Base-by-base conservation (phyloP, 1,140 invertebrate genomes). In the Aphelenchoides besseyi region DNA sequence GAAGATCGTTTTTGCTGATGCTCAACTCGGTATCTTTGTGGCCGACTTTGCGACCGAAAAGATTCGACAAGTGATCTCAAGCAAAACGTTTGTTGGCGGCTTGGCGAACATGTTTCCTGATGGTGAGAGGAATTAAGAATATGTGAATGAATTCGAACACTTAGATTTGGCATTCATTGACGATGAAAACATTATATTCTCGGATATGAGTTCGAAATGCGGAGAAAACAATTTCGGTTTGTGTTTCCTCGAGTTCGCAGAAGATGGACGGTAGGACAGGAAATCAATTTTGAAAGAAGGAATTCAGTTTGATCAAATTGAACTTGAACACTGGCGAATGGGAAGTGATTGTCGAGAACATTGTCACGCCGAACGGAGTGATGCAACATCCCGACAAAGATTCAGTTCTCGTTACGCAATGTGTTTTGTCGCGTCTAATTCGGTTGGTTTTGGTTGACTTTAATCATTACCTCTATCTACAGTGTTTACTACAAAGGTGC, bases 401-500 rank as follows among this genome's bases (percentile, higher is more conserved):
- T 23, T 41, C 36, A 16, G 63, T 35, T 12, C 63, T 66, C 18
- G 63, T 66, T 30, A 1, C 63, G 12, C 55, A 59, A 33, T 8
- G 5, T 33, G 23, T 59, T 5, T 33, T 59, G 26, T 59, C 55
- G 5, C 55, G 55, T 8, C 5, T 59, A 5, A 59, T 59, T 59
- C 55, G 55, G 55, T 59, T 59, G 5, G 55, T 48, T 48, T 23
- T 48, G 41, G 12, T 29, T 29, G 30, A 61, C 59, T 29, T 29
- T 29, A 35, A 30, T 30, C 59, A n/a, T 30, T 18, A 16, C n/a
- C n/a, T n/a, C n/a, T n/a, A 18, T 29, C 36, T 32, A n/a, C 36
- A 33, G 63, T n/a, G 36, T 66, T 23, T 66, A 36, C 36, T 66
- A 41, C 63, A 66, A 66, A 53, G 63, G 63, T 1, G 28, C 63